A percentile compares a stretch with the other conserved stretches of the same genome.
phyloP scores from a whole-genome alignment of 2,888 invertebrate species.

The Dryocosmus kuriphilus region DNA sequence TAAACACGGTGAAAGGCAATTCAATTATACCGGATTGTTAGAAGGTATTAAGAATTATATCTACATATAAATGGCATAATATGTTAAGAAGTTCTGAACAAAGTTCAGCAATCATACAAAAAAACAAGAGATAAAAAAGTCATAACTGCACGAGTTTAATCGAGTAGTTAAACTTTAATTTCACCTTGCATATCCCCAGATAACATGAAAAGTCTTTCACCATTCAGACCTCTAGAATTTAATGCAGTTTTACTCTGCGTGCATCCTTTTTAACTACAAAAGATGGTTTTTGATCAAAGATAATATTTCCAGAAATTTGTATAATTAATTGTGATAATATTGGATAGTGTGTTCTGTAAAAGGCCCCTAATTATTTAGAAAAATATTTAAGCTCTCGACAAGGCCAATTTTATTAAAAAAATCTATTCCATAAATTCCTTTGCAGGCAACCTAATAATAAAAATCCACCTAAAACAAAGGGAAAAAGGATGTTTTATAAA shows the following conservation, averaged over 20 bases:
- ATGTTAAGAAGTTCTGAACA: neutral
- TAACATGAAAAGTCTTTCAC: neutral
- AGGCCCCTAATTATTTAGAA: too few relatives aligned
- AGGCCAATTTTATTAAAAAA: too few relatives aligned
- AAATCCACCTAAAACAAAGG: too few relatives aligned
- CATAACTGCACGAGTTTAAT: conserved; percentile 12
- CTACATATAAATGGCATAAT: neutral
- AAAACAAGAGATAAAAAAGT: neutral
- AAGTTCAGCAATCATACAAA: conserved; percentile 4
- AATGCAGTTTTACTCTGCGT: neutral
- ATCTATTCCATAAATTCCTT: too few relatives aligned
- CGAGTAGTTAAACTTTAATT: neutral
- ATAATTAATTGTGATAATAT: neutral
- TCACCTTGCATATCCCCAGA: neutral
- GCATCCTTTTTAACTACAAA: neutral
- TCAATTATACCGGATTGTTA: conserved; percentile 1
- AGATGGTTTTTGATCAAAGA: neutral
- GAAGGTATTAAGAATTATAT: neutral
- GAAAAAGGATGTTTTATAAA: neutral
- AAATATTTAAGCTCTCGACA: too few relatives aligned
- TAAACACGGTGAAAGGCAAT: neutral
- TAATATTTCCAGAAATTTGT: neutral
- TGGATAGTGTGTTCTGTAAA: neutral
- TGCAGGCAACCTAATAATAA: too few relatives aligned
- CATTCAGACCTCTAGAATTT: neutral